Evolutionary conservation across 2,113 vertebrate genomes (phyloP), one percentile per base, ranked within the genome.

Genomic region (Eudyptes chrysolophus): DNA sequence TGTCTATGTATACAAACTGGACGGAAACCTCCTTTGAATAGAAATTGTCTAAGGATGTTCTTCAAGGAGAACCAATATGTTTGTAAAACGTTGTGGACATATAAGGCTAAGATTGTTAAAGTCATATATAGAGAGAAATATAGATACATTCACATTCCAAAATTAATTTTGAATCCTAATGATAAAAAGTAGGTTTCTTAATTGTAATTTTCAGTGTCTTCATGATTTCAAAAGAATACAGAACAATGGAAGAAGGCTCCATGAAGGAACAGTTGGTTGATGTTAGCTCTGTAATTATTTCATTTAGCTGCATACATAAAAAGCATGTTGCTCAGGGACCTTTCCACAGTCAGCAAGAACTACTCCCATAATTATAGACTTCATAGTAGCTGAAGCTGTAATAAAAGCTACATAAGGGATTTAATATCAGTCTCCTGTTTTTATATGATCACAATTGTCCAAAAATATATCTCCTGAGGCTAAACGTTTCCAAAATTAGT

Each of bases 361-460:
- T 91, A 80, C 36, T 85, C 70, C 78, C 66, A 70, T 92, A 96
- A 97, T 94, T 97, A 96, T 20, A 93, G 82, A 52, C 68, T 96
- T 95, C 40, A 25, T 70, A 70, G 71, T 46, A 95, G 70, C 49
- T 87, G 82, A 94, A 94, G 92, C 90, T 90, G 32, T 48, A 96
- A 90, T 83, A 92, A 85, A 89, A 84, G 78, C 94, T 95, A 92
- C 74, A 69, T 95, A 97, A 94, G 84, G 70, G 83, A 92, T 85
- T 84, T 94, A 94, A 87, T 90, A 61, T 61, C 44, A 87, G 70
- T 78, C 44, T 94, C 57, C 81, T 85, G 54, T 74, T 93, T 95
- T 93, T 65, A 58, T 90, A 74, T 32, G 61, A 89, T 84, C 65
- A 93, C 70, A 95, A 71, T 92, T 93, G 87, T 54, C 92, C 40